Conservation (phyloP, 2,888 invertebrate species). For the Lasioglossum calceatum region DNA sequence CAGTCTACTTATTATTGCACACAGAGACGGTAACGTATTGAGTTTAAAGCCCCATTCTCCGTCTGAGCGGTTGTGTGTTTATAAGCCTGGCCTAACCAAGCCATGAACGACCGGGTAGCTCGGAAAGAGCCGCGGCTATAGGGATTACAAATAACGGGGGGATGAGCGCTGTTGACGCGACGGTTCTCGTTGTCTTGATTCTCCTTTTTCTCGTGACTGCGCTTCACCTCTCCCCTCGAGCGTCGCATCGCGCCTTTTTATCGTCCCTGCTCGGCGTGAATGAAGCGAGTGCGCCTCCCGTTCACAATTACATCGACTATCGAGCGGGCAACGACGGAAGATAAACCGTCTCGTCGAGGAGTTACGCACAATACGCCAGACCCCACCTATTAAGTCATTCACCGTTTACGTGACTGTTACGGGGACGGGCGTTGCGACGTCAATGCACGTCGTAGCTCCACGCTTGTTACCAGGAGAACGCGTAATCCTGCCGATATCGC, state of each 20-base stretch:
- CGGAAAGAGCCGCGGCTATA: background rate
- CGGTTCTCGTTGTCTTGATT: background rate
- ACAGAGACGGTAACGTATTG: background rate
- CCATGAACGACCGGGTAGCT: background rate
- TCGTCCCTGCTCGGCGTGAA: conserved; percentile 12
- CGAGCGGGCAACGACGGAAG: conserved; percentile 17
- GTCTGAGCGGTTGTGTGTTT: background rate
- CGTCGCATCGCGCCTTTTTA: background rate
- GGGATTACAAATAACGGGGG: conserved; percentile 72
- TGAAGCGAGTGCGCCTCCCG: conserved; percentile 13
- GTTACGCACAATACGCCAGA: conserved; percentile 17
- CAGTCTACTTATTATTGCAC: background rate
- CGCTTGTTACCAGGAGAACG: conserved; percentile 22
- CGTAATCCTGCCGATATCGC: conserved; percentile 37
- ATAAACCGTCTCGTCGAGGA: conserved; percentile 22
- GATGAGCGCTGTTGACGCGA: conserved; percentile 60
- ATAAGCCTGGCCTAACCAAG: background rate
- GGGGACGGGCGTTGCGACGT: conserved; percentile 27
- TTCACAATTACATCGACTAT: conserved; percentile 41
- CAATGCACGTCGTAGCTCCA: conserved; percentile 18
- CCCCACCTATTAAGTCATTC: conserved; percentile 34
- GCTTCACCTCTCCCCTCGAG: background rate
- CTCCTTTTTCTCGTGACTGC: conserved; percentile 29
- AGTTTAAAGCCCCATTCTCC: background rate
- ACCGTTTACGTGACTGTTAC: conserved; percentile 43